A percentile compares a stretch with the other conserved stretches of the same genome.
Evolutionary conservation across 2,888 invertebrate species (phyloP).

Genomic region (Selenia dentaria): DNA sequence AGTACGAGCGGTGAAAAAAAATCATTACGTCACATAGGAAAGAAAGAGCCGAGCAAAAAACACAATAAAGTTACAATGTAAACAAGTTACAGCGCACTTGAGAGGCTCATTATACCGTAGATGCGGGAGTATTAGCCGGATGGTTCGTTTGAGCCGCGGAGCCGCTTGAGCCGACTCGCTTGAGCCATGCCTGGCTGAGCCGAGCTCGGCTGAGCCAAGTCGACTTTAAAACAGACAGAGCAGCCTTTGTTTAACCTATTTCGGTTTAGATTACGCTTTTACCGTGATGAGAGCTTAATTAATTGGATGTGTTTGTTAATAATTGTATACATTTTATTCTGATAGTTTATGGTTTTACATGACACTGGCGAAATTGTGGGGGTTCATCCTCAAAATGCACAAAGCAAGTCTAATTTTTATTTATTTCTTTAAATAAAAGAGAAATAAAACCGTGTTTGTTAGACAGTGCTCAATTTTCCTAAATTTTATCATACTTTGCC

Average conservation of each 20-base stretch:
- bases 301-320: slow-evolving; percentile 57
- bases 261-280: slow-evolving; percentile 79
- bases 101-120: slow-evolving; percentile 81
- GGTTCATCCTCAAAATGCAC: no score
- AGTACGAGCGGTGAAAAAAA: slow-evolving; percentile 52
- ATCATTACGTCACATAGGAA: slow-evolving; percentile 73
- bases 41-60: slow-evolving; percentile 78
- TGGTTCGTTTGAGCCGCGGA: slow-evolving; percentile 51
- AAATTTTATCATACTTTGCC: no score
- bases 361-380: no score
- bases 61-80: slow-evolving; percentile 85
- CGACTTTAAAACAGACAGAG: slow-evolving; percentile 36
- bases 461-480: no score
- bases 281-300: slow-evolving; percentile 68
- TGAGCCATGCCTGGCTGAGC: slow-evolving; percentile 45
- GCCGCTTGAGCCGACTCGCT: slow-evolving; percentile 44
- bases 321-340: slow-evolving; percentile 15
- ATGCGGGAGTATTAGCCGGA: slow-evolving; percentile 75
- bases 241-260: slow-evolving; percentile 80
- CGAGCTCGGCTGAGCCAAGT: slow-evolving; percentile 38
- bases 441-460: no score
- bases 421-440: no score
- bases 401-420: no score
- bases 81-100: slow-evolving; percentile 83
- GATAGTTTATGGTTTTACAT: no score